phyloP scores from a whole-genome alignment of 2,113 vertebrate species.

The Maccullochella peelii region DNA sequence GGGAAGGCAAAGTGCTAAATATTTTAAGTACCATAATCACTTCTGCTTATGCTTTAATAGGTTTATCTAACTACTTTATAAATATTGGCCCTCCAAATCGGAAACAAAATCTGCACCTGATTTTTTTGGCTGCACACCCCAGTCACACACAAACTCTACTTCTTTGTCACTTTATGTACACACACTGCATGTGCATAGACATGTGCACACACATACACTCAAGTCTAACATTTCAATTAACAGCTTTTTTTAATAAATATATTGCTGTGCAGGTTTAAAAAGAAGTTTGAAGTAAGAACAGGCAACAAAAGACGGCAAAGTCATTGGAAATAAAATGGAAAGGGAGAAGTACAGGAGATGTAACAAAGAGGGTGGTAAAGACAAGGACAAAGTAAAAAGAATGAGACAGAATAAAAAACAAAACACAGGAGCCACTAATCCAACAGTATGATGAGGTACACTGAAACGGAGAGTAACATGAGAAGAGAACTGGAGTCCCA shows the following conservation, averaged over 20 bases:
- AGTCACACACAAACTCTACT: neutral
- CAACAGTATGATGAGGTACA: neutral
- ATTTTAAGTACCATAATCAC: neutral
- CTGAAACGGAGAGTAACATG: neutral
- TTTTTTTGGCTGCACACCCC: neutral
- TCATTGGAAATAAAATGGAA: neutral
- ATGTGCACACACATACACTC: neutral
- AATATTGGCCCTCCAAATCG: neutral
- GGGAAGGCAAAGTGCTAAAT: neutral
- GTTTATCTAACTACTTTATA: neutral
- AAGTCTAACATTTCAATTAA: neutral
- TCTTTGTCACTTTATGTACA: neutral
- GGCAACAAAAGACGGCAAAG: neutral
- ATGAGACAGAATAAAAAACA: neutral
- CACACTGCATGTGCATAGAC: neutral
- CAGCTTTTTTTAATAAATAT: neutral
- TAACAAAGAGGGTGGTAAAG: neutral
- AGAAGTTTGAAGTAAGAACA: neutral
- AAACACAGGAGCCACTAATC: neutral
- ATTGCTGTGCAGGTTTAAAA: neutral
- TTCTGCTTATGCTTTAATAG: neutral
- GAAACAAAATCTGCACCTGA: neutral
- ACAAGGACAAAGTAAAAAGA: neutral
- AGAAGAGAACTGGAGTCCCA: neutral
- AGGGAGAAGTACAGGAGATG: neutral